Conservation (phyloP, 2,888 invertebrate species). For the Helicoverpa assulta region DNA sequence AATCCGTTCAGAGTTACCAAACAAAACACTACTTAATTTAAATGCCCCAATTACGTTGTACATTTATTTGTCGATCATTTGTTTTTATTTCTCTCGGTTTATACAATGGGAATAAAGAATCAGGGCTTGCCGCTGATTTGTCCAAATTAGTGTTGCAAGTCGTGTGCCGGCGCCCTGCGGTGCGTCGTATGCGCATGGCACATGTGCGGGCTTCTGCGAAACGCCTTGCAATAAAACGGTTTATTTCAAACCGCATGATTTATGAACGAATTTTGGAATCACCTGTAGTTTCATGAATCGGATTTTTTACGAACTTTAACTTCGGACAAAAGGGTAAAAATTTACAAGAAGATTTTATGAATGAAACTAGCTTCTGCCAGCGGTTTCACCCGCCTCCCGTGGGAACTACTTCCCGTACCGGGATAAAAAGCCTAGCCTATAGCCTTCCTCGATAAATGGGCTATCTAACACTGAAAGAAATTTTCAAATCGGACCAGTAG, state of each 20-base stretch:
- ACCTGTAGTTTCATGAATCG: conserved; percentile 11
- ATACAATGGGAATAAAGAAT: conserved; percentile 47
- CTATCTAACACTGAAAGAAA: too few species aligned
- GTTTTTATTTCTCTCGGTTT: conserved; percentile 36
- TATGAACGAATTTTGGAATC: conserved; percentile 51
- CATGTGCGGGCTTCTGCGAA: conserved; percentile 74
- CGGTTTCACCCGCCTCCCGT: too few species aligned
- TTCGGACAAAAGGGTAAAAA: too few species aligned
- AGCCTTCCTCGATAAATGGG: too few species aligned
- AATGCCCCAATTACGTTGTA: conserved; percentile 34
- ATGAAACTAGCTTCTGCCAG: too few species aligned
- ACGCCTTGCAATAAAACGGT: conserved; percentile 63
- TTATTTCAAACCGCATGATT: conserved; percentile 71
- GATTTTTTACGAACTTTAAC: neutral
- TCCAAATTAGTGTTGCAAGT: conserved; percentile 58
- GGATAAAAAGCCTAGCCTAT: too few species aligned
- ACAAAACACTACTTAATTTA: conserved; percentile 38
- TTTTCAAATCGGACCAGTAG: too few species aligned
- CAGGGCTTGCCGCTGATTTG: conserved; percentile 46
- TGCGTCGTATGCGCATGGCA: conserved; percentile 46
- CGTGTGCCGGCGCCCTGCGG: conserved; percentile 51
- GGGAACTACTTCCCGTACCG: too few species aligned
- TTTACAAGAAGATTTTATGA: neutral
- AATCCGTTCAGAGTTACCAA: conserved; percentile 13
- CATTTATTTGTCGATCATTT: conserved; percentile 47